Evolutionary conservation across 2,113 vertebrate genomes (phyloP), one percentile per base, ranked within the genome.

Genomic region (Puntigrus tetrazona): DNA sequence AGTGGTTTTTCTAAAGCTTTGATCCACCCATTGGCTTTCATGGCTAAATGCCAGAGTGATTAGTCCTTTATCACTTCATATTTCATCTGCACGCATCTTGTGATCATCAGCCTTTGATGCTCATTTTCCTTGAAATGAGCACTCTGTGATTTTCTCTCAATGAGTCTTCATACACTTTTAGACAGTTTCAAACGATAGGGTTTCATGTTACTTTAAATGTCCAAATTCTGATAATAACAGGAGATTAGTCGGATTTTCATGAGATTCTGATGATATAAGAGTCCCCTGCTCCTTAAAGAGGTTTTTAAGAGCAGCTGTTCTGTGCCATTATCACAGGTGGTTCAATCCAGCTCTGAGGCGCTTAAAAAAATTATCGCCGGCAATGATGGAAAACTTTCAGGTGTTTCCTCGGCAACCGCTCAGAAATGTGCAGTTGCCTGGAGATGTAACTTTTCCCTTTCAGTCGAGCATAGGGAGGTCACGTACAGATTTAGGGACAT

Each of bases 361-460:
- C 31, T 78, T 36, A 38, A 63, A 57, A n/a, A 76, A 75, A 82
- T 38, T 41, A 25, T 88, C 47, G 5, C 38, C 61, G 79, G 79
- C 34, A 34, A 34, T 70, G 63, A 75, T 45, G 31, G 63, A 52
- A 81, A 86, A 75, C 78, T 80, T 84, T 84, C 85, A 78, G 57
- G 69, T 81, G 84, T 89, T 89, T 86, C 88, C 63, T 75, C 84
- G 86, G 88, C 88, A 89, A 89, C 86, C 61, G 13, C 4, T 31
- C 78, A 41, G 52, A 86, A 84, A 87, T 86, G 81, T 67, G 67
- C 86, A 76, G 65, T 83, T 88, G 80, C 82, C 85, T 88, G 85
- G 78, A 73, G 85, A 86, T 88, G 70, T 38, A 84, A 69, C 61
- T 83, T 84, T 84, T 75, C 77, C 22, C 63, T 52, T 65, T 72